Conservation (phyloP, 2,113 vertebrate genomes). For the Oreochromis spilurus region DNA sequence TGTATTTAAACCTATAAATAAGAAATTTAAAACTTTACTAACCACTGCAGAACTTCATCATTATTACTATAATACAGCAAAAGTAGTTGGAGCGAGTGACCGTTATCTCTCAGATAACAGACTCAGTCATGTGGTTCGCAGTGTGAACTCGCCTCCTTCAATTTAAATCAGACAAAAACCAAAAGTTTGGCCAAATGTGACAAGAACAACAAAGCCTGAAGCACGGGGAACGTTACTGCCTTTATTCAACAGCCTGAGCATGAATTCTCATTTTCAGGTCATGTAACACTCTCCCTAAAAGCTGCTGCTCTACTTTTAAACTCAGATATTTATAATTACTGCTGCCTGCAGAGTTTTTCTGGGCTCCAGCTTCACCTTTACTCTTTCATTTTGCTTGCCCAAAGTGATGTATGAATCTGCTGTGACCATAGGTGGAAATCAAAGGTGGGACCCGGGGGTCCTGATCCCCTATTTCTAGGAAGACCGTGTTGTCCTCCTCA, state of each 20-base stretch:
- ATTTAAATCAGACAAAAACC: neutral
- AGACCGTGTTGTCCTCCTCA: neutral
- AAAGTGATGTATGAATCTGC: neutral
- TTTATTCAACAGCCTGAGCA: neutral
- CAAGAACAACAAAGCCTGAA: neutral
- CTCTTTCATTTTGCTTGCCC: too few relatives aligned
- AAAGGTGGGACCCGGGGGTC: neutral
- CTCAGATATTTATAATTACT: neutral
- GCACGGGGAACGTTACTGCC: neutral
- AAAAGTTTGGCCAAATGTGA: neutral
- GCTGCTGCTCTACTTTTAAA: neutral
- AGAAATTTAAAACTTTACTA: neutral
- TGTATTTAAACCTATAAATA: neutral
- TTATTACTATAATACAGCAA: neutral
- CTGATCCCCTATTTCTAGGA: neutral
- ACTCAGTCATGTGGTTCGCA: neutral
- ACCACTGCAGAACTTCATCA: neutral
- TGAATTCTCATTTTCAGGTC: neutral
- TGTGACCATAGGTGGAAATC: neutral
- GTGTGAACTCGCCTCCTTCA: neutral
- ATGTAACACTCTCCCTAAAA: neutral
- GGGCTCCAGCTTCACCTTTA: neutral
- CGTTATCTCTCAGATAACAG: neutral
- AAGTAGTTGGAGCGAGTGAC: neutral
- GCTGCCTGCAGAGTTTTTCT: neutral